These are phyloP conservation scores for Pheosia tremula DNA, from an alignment of 2,888 invertebrate genomes.

Conservation along the genomic window DNA sequence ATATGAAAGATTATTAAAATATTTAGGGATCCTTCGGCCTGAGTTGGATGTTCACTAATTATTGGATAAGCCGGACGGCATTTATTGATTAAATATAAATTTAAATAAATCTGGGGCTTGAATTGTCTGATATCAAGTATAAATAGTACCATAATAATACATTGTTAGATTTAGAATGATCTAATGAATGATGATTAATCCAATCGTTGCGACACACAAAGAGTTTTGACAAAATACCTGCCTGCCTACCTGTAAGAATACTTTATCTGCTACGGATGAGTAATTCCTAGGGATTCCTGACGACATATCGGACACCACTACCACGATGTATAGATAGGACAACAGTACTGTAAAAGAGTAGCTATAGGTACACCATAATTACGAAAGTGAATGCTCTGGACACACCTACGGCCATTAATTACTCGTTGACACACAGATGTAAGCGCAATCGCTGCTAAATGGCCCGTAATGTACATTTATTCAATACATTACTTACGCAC, in stretches of 20 bases:
- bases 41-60: slow-evolving; percentile 32
- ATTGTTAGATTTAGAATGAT: no score
- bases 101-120: no score
- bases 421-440: slow-evolving; percentile 31
- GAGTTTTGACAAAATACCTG: no score
- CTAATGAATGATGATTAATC: no score
- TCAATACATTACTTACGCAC: slow-evolving; percentile 23
- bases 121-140: no score
- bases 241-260: not conserved
- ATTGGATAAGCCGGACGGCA: no score
- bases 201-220: no score
- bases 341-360: not conserved
- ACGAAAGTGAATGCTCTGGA: not conserved
- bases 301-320: not conserved
- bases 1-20: slow-evolving; percentile 52
- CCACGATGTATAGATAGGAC: not conserved
- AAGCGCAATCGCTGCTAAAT: slow-evolving; percentile 42
- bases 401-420: slow-evolving; percentile 29
- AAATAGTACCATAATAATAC: no score
- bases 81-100: no score
- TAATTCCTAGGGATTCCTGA: slow-evolving; percentile 5
- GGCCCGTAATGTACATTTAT: slow-evolving; percentile 31
- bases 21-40: slow-evolving; percentile 43
- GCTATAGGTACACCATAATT: not conserved
- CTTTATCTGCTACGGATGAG: not conserved